phyloP scores from a whole-genome alignment of 1,140 invertebrate species.

The Muscidifurax raptorellus region DNA sequence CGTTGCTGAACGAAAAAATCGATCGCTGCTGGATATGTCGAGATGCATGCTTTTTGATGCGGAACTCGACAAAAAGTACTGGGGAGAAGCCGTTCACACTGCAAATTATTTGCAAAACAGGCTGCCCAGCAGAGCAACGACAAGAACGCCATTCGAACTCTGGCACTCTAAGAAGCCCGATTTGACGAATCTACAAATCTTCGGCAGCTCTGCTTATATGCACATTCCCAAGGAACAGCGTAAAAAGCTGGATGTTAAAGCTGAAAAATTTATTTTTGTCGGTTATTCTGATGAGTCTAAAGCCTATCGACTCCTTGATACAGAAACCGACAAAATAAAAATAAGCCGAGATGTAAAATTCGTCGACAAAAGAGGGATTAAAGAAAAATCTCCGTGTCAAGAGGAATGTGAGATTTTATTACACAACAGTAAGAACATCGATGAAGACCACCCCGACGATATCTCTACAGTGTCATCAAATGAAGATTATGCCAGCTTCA shows the following conservation, averaged over 20 bases:
- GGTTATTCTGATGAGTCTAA: conserved; percentile 61
- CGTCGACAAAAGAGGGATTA: conserved; percentile 46
- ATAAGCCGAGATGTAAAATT: conserved; percentile 61
- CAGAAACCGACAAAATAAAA: conserved; percentile 54
- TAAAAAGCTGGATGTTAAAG: conserved; percentile 58
- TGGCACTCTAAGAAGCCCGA: conserved; percentile 44
- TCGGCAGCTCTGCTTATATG: conserved; percentile 52
- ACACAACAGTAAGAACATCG: neutral
- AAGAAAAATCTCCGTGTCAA: neutral
- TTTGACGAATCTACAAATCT: conserved; percentile 51
- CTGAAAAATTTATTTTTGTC: conserved; percentile 58
- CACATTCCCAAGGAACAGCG: conserved; percentile 56
- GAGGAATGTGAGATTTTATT: neutral
- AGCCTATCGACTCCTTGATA: conserved; percentile 57
- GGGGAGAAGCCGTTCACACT: conserved; percentile 69
- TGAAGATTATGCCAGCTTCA: neutral
- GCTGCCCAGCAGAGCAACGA: conserved; percentile 42
- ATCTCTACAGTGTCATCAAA: neutral
- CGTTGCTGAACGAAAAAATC: conserved; percentile 48
- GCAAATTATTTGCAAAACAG: conserved; percentile 67
- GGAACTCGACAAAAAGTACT: conserved; percentile 61
- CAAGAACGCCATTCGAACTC: conserved; percentile 44
- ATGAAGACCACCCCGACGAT: neutral
- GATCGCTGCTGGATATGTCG: conserved; percentile 62
- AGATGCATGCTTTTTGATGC: conserved; percentile 62